phyloP scores from a whole-genome alignment of 2,888 invertebrate genomes.

The Drosophila quinaria region DNA sequence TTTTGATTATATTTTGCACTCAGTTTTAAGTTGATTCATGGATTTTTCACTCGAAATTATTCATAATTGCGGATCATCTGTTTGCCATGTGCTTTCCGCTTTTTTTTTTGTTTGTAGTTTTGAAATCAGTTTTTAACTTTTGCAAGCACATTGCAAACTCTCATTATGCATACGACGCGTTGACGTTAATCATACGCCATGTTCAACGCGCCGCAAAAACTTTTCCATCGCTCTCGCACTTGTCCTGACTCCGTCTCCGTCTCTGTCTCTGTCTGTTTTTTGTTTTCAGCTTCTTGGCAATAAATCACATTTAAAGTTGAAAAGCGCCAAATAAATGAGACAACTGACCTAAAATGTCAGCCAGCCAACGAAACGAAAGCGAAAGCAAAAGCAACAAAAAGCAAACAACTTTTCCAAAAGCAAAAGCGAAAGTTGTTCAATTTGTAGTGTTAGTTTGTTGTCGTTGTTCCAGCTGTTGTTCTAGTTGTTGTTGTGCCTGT shows the following conservation, averaged over 20 bases:
- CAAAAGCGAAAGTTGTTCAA: slow-evolving; percentile 58
- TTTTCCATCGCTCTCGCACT: slow-evolving; percentile 2
- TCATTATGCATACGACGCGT: slow-evolving; percentile 71
- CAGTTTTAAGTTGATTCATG: slow-evolving; percentile 17
- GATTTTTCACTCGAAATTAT: slow-evolving; percentile 34
- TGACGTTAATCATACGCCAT: slow-evolving; percentile 79
- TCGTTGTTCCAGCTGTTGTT: slow-evolving; percentile 11
- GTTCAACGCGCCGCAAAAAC: slow-evolving; percentile 58
- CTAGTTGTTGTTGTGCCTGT: slow-evolving; percentile 4
- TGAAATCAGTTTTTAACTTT: slow-evolving; percentile 4
- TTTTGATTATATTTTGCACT: neutral
- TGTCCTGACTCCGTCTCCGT: neutral
- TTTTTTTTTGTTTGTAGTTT: slow-evolving; percentile 1
- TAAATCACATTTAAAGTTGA: slow-evolving; percentile 73
- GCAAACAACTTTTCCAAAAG: slow-evolving; percentile 36
- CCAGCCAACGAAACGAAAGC: slow-evolving; percentile 48
- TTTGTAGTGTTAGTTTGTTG: slow-evolving; percentile 44
- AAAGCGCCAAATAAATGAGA: slow-evolving; percentile 72
- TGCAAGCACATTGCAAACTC: slow-evolving; percentile 15
- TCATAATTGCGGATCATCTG: slow-evolving; percentile 45
- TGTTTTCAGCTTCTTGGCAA: slow-evolving; percentile 48
- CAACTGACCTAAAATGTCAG: slow-evolving; percentile 77
- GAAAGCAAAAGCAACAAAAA: slow-evolving; percentile 51
- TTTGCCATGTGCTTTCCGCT: slow-evolving; percentile 3
- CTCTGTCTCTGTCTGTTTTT: slow-evolving; percentile 1